A percentile compares a stretch with the other conserved stretches of the same genome.
These are phyloP conservation scores for Amorpha juglandis DNA, from an alignment of 2,888 invertebrate species.

Conservation along the genomic window DNA sequence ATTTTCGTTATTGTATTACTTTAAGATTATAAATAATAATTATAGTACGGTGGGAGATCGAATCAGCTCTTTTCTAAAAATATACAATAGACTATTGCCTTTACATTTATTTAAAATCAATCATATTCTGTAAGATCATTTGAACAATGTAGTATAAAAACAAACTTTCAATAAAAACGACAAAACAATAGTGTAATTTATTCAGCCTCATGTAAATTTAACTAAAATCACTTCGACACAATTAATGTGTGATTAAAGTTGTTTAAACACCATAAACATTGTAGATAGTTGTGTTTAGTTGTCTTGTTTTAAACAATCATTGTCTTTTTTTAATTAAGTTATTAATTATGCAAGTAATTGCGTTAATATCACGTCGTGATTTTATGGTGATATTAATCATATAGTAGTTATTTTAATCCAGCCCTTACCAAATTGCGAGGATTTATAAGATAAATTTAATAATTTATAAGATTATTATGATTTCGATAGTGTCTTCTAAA, in stretches of 20 bases:
- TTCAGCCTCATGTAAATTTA: background rate
- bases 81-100: no score
- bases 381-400: background rate
- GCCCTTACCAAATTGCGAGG: background rate
- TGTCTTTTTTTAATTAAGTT: background rate
- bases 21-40: no score
- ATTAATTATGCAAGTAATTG: no score
- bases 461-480: no score
- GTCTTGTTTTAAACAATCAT: slow-evolving; percentile 9
- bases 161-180: background rate
- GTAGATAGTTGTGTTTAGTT: background rate
- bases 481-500: no score
- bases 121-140: background rate
- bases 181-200: background rate
- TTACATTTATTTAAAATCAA: background rate
- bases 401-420: background rate
- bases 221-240: slow-evolving; percentile 1
- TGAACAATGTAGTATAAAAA: background rate
- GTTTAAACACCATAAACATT: slow-evolving; percentile 11
- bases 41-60: no score
- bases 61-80: no score
- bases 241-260: background rate
- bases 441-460: no score
- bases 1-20: no score
- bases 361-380: background rate